Base-by-base conservation (phyloP, 2,888 invertebrate species). In the Tetragnatha montana region DNA sequence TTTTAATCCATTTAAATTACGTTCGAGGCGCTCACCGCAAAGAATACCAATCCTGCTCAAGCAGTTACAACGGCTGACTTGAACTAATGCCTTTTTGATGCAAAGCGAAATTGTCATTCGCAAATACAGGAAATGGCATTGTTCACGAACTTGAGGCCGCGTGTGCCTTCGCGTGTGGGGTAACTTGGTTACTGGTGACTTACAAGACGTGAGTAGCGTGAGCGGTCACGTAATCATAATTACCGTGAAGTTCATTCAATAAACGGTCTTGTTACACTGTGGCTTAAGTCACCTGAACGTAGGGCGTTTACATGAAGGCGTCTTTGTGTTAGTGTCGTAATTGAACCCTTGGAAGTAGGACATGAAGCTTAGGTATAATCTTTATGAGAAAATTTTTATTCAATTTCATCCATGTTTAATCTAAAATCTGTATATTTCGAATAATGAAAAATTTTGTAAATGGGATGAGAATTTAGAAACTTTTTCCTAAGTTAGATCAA, bases 221-320 rank as follows among this genome's bases (percentile, higher is more conserved):
- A 76, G 84, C 70, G 70, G 76, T 84, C 84, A 84, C 84, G 84
- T 84, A 84, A 21, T 22, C 69, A 70, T 49, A 14, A 84, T 84
- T 84, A 76, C 21, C 84, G 76, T 84, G 75, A 75, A 84, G 75
- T 84, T 84, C 76, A 84, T 84, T 84, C 84, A 84, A 84, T 84
- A 76, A 84, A 84, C 76, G 35, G 35, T 35, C 35, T 35, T 35
- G 35, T 35, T 35, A 35, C 35, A 35, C 35, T 35, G 35, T 35
- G 35, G 35, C 35, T 35, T 35, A 35, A 35, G 35, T 35, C 35
- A 35, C 35, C 35, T 2, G 35, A 35, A 35, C 2, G 35, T 4
- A 35, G 35, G 35, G 35, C 35, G 35, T 35, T 35, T 35, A 35
- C 35, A 4, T 35, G 35, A 35, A 35, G 35, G 35, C 35, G 35